Evolutionary conservation across 30 jellyfish, hydroid and myxozoan species (phyloP), one percentile per base, ranked within the genome.

Genomic region (Cassiopea andromeda): DNA sequence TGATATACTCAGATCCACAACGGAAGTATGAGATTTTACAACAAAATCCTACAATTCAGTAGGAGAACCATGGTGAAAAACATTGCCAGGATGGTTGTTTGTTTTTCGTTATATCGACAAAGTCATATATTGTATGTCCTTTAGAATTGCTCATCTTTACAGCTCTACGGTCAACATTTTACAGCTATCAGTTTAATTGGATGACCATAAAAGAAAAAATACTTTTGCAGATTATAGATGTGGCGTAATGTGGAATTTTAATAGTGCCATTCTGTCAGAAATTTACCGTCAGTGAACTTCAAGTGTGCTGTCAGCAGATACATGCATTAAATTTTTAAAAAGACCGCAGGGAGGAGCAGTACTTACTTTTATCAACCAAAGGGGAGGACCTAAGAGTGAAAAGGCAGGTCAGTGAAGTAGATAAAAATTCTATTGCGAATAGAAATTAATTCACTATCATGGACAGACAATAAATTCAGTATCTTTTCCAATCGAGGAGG

Each of bases 271-370:
- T 70, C 4, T 70, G 79, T 70, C 79, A 70, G 79, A 17, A 7
- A 12, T 19, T 2, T 12, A 54, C 12, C 7, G 7, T 54, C 64
- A 54, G 64, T 54, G 64, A 6, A 54, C 49, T 70, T 19, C 10
- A 70, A 70, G 79, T 70, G 54, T 19, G 1, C 79, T 70, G 18
- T 70, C 50, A 70, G 50, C 50, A 27, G 16, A n/a, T 7, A 7
- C 57, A 4, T 19, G 49, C 50, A 43, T 70, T 0, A 18, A 54
- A 70, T 70, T 27, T 19, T 70, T 70, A 70, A 15, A 14, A 2
- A 4, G 79, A 70, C 79, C 79, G 27, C 49, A 70, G 79, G 79
- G 79, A 70, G 79, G 79, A 70, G 79, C 79, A 70, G 54, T 54
- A 70, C 79, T 70, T 70, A 43, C 1, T 7, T 70, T 70, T 70